These are phyloP conservation scores for Eupithecia vulgata DNA, from an alignment of 2,888 invertebrate species.

Conservation along the genomic window DNA sequence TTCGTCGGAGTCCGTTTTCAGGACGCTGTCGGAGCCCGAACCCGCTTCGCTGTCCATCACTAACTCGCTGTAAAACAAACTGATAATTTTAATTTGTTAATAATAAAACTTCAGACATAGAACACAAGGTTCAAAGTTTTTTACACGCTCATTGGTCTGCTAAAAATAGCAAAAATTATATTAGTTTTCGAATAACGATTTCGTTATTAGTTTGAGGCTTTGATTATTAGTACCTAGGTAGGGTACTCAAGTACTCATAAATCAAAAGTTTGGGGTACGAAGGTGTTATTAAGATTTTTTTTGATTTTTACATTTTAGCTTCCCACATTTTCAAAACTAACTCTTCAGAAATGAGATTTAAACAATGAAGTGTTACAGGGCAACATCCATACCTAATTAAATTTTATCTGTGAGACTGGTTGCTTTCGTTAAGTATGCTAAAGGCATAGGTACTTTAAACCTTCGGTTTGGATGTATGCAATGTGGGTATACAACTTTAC, in stretches of 20 bases:
- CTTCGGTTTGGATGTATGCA: too few species aligned
- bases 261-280: background rate
- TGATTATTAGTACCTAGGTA: too few species aligned
- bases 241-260: too few species aligned
- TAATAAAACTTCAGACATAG: background rate
- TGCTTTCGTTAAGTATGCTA: too few species aligned
- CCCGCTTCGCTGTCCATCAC: constrained; percentile 77
- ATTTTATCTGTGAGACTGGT: background rate
- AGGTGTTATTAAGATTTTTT: background rate
- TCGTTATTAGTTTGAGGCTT: background rate
- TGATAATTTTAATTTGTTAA: background rate
- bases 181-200: too few species aligned
- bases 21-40: constrained; percentile 78
- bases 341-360: too few species aligned
- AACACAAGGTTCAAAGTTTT: background rate
- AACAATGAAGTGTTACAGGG: too few species aligned
- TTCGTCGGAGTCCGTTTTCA: constrained; percentile 80
- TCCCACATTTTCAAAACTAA: background rate
- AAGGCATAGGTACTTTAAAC: background rate
- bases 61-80: constrained; percentile 61
- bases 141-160: background rate
- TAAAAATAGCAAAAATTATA: too few species aligned
- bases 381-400: too few species aligned
- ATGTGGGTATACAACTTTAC: too few species aligned
- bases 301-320: background rate